phyloP scores from a whole-genome alignment of 2,888 invertebrate species.

The Electrophaes corylata region DNA sequence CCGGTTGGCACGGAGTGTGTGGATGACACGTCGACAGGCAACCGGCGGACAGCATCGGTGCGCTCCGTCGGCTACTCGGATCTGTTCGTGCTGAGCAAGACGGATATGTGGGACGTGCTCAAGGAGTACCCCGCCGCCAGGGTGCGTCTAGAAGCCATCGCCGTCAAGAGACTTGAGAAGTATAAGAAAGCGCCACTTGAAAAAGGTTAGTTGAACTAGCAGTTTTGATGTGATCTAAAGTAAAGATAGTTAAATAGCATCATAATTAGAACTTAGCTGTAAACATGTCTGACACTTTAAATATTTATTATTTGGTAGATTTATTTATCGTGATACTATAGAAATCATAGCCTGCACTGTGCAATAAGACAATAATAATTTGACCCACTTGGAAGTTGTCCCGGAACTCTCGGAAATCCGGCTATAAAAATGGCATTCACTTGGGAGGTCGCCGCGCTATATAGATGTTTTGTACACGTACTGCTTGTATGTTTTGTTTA shows the following conservation, averaged over 20 bases:
- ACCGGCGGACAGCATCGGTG: conserved; percentile 98
- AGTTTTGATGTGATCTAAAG: not conserved
- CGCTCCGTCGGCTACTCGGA: conserved; percentile 99
- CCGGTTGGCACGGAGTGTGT: conserved; percentile 83
- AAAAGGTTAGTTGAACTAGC: conserved; percentile 88
- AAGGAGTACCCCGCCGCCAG: conserved; percentile 97
- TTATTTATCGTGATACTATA: conserved; percentile 11
- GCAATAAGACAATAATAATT: conserved; percentile 7
- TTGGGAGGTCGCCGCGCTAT: conserved; percentile 6
- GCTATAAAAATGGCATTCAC: conserved; percentile 22
- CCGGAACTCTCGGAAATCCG: conserved; percentile 14
- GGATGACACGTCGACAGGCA: conserved; percentile 90
- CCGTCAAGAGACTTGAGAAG: conserved; percentile 98
- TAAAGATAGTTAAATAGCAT: not conserved
- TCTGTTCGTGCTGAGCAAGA: conserved; percentile 98
- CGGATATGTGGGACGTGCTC: conserved; percentile 99
- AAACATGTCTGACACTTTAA: not conserved
- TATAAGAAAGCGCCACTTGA: conserved; percentile 97
- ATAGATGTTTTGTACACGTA: conserved; percentile 29
- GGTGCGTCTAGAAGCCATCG: conserved; percentile 97
- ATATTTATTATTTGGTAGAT: conserved; percentile 7
- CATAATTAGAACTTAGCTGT: conserved; percentile 1
- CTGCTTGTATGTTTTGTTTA: conserved; percentile 41
- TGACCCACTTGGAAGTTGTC: conserved; percentile 28
- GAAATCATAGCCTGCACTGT: conserved; percentile 18